Base-by-base conservation (phyloP, 2,113 vertebrate genomes). In the Laticauda colubrina region DNA sequence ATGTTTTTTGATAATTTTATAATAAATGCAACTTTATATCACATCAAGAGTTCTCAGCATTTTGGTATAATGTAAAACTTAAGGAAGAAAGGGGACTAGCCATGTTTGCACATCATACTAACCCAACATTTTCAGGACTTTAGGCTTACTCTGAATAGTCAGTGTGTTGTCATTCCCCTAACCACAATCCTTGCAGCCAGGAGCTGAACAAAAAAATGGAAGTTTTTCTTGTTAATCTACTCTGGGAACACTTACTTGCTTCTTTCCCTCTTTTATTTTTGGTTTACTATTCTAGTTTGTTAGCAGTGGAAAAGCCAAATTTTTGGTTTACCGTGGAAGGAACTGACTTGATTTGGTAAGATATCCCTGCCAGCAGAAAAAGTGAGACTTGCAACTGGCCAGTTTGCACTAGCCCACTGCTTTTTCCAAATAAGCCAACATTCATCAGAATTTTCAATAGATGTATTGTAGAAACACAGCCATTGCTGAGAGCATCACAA, bases 31-130 rank as follows among this genome's bases (percentile, higher is more conserved):
- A 18, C 21, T 18, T 92, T 23, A 9, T 61, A 88, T 69, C 51
- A 64, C 43, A 24, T 54, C 54, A 89, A 54, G 69, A 34, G 92
- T 45, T 92, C 18, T 89, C 94, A 2, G 85, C 55, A 51, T 94
- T 94, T 53, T 86, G 85, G 89, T 10, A 15, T 29, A 81, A 15
- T 81, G 21, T 54, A 18, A 53, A 55, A 91, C 85, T 23, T 54
- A 88, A 7, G 59, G 53, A 94, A 94, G 29, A 93, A 85, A 94
- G 75, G 18, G 21, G 75, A 43, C 34, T 81, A 81, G 75, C 75
- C 34, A 81, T 39, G 34, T 81, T 39, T 39, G 34, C 18, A 81
- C 69, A 39, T 39, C 34, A 81, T 21, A 1, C 39, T 81, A 81
- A 81, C 3, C 18, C 75, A 81, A 81, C 75, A 43, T 43, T 81